Evolutionary conservation across 2,797 vertebrate genomes (phyloP), one percentile per base, ranked within the genome.

Genomic region (Paguma larvata): DNA sequence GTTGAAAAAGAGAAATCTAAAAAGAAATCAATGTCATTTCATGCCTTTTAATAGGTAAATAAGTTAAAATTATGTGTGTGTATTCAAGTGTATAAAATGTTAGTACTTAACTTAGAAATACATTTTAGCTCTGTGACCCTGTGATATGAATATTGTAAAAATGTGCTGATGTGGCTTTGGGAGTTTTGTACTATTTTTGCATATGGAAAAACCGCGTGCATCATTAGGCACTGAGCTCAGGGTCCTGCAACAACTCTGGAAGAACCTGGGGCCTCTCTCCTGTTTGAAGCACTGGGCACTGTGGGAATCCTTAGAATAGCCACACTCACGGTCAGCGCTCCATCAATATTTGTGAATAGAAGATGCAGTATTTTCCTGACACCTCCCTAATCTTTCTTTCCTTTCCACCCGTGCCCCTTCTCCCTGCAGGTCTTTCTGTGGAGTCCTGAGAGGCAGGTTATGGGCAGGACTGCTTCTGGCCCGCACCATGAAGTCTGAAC

Each of bases 401-500:
- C 92, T 32, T 86, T 53, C 18, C 19, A 5, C 59, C 73, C 67
- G 62, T 14, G 1, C 19, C 5, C 0, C 30, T 59, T 59, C 41
- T 59, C 30, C 62, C 46, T 3, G 9, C 87, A 97, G 94, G 85
- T 85, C 56, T 95, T 93, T 34, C 82, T 94, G 95, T 63, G 96
- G 96, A 97, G 93, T 98, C 97, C 93, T 89, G 97, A 97, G 85
- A 94, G 95, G 94, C 97, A 85, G 98, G 96, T 96, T 91, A 98
- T 97, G 98, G 89, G 73, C 97, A 97, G 97, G 94, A 67, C 92
- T 95, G 91, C 94, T 94, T 95, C 88, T 73, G 93, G 65, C 93
- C 62, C 0, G 5, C 98, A 98, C 96, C 98, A 99, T 99, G 99
- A 98, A 97, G 98, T 98, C 96, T 98, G 98, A 98, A 72, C 89